A percentile compares a stretch with the other conserved stretches of the same genome.
Conservation (phyloP, 2,113 vertebrate species). For the Seriola quinqueradiata region DNA sequence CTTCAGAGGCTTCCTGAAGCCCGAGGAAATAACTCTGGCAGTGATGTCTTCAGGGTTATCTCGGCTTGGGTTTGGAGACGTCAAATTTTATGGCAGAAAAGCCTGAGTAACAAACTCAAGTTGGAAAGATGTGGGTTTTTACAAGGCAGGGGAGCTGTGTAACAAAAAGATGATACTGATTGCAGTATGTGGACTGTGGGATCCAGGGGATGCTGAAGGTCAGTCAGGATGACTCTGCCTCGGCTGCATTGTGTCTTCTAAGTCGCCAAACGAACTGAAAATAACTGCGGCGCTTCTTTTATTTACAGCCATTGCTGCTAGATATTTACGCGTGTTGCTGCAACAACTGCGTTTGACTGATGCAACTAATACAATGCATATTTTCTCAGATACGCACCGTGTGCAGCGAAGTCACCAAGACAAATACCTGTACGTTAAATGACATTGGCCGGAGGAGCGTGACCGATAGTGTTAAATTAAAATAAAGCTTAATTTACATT, state of each 20-base stretch:
- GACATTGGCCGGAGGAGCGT: neutral
- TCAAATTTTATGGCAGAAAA: neutral
- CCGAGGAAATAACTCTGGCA: too few relatives aligned
- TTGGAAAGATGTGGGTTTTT: neutral
- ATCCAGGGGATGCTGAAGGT: too few relatives aligned
- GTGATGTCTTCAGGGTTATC: too few relatives aligned
- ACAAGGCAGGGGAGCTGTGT: neutral
- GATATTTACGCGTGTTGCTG: neutral
- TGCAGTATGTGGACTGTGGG: too few relatives aligned
- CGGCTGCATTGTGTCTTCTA: too few relatives aligned
- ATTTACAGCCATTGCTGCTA: neutral
- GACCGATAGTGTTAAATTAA: constrained; percentile 9
- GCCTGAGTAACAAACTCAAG: neutral
- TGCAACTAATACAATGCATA: too few relatives aligned
- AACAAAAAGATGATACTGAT: too few relatives aligned
- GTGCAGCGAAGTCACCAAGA: constrained; percentile 5
- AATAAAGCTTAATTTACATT: constrained; percentile 35
- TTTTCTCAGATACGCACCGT: neutral
- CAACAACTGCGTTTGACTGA: neutral
- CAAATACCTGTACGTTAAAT: constrained; percentile 23
- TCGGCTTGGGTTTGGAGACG: too few relatives aligned
- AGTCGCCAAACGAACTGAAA: too few relatives aligned
- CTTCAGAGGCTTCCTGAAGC: too few relatives aligned
- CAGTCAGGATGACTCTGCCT: too few relatives aligned
- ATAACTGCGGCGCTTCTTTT: too few relatives aligned